phyloP scores from a whole-genome alignment of 2,113 vertebrate genomes.

The Bucco capensis region DNA sequence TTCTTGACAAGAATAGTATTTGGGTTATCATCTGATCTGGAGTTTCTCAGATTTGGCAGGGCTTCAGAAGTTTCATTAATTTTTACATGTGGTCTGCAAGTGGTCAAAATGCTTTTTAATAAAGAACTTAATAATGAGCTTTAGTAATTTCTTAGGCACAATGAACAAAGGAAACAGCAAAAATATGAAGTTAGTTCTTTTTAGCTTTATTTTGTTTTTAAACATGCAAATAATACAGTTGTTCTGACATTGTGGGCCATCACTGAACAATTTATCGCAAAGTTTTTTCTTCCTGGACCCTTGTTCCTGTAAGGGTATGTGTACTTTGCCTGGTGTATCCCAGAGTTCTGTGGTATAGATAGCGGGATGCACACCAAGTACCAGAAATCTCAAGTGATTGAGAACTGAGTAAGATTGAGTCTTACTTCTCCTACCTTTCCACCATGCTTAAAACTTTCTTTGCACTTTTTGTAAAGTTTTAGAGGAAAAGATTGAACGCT shows the following conservation, averaged over 20 bases:
- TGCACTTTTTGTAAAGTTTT: not conserved
- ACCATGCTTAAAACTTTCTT: not conserved
- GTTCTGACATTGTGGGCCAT: not conserved
- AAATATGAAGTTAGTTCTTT: not conserved
- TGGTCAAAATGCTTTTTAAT: not conserved
- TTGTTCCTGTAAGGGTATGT: not conserved
- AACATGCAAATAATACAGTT: not conserved
- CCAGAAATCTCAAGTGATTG: not conserved
- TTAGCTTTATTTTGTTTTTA: not conserved
- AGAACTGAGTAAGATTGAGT: not conserved
- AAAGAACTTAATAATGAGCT: not conserved
- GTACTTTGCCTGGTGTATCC: not conserved
- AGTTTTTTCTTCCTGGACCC: not conserved
- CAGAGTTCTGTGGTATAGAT: not conserved
- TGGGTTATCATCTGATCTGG: not conserved
- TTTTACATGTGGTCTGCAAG: not conserved
- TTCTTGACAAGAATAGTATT: not conserved
- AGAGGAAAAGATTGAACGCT: not conserved
- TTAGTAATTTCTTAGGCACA: not conserved
- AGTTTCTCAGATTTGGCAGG: not conserved
- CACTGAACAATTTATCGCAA: not conserved
- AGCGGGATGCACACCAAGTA: not conserved
- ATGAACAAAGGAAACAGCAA: not conserved
- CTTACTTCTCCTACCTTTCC: not conserved
- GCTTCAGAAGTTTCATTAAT: not conserved